phyloP scores from a whole-genome alignment of 2,797 vertebrate genomes.

The Chromis chromis region DNA sequence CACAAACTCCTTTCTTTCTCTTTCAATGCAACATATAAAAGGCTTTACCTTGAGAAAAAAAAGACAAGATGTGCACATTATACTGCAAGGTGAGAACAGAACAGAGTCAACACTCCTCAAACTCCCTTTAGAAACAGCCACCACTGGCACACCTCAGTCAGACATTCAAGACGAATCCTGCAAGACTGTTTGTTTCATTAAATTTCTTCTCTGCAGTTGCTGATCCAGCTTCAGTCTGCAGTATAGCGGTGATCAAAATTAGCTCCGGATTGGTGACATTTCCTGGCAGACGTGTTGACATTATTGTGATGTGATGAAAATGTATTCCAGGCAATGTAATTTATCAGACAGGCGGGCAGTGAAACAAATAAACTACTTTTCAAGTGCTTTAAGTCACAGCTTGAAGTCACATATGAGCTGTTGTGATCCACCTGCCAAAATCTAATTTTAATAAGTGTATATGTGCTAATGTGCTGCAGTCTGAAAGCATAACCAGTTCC shows the following conservation, averaged over 20 bases:
- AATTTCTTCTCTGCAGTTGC: constrained; percentile 1
- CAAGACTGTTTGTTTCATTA: constrained; percentile 17
- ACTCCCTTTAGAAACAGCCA: constrained; percentile 8
- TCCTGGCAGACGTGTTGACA: constrained; percentile 47
- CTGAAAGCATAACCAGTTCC: background rate
- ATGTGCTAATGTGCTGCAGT: constrained; percentile 13
- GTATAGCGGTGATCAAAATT: constrained; percentile 17
- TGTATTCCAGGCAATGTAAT: constrained; percentile 24
- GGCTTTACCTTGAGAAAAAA: constrained; percentile 32
- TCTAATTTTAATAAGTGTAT: background rate
- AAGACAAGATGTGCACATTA: constrained; percentile 20
- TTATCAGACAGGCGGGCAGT: constrained; percentile 23
- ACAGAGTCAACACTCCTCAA: constrained; percentile 14
- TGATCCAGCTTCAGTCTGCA: background rate
- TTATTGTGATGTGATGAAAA: constrained; percentile 51
- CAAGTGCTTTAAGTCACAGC: constrained; percentile 12
- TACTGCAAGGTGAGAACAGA: background rate
- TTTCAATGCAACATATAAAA: constrained; percentile 41
- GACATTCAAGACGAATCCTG: background rate
- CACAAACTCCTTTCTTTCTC: background rate
- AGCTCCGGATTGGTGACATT: constrained; percentile 57
- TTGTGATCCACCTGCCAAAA: constrained; percentile 6
- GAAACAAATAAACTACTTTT: constrained; percentile 32
- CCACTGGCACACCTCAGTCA: background rate
- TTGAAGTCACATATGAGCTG: constrained; percentile 12